Evolutionary conservation across 2,113 vertebrate genomes (phyloP), one percentile per base, ranked within the genome.

Genomic region (Trogon surrucura): DNA sequence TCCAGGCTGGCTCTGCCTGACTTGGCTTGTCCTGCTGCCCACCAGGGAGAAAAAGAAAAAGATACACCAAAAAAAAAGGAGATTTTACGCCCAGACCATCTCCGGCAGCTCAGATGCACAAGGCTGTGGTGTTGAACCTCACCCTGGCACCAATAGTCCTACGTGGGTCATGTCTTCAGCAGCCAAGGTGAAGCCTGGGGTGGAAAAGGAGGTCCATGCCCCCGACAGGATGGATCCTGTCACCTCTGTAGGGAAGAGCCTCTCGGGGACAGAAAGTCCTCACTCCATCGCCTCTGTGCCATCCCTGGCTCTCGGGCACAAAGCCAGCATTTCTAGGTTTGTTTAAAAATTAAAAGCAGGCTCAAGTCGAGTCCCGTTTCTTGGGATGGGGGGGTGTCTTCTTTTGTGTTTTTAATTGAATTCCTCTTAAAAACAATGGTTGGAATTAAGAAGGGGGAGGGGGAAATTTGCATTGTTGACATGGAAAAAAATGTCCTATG

Each of bases 41-140:
- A 0, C 41, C 12, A 0, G n/a, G 51, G 77, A 67, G 79, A 3
- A 2, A 2, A 3, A 13, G 9, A 15, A 54, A 41, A 13, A 0
- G 4, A 22, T 20, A 11, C 17, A 66, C 51, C 84, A 87, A 93
- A 41, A 87, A 93, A 69, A 54, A 7, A 18, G 0, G 25, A 6
- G 56, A 25, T 15, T 88, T 88, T 65, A 51, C 69, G 51, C 65
- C 67, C 62, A 72, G 38, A 11, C n/a, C 18, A 25, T 44, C 12
- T 22, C 4, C 3, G 5, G 25, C 20, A 53, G 38, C 17, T 72
- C 11, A 6, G n/a, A 32, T 10, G 22, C 32, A 30, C 4, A 2
- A 17, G 13, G 66, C 8, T 0, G 12, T 25, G 25, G 15, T 0
- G 23, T 12, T 41, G 27, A 54, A 47, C 25, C 9, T 74, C 44